Percentiles rank a stretch among this genome's conserved stretches.
Evolutionary conservation across 2,113 vertebrate species (phyloP).

Genomic region (Myotis lucifugus): DNA sequence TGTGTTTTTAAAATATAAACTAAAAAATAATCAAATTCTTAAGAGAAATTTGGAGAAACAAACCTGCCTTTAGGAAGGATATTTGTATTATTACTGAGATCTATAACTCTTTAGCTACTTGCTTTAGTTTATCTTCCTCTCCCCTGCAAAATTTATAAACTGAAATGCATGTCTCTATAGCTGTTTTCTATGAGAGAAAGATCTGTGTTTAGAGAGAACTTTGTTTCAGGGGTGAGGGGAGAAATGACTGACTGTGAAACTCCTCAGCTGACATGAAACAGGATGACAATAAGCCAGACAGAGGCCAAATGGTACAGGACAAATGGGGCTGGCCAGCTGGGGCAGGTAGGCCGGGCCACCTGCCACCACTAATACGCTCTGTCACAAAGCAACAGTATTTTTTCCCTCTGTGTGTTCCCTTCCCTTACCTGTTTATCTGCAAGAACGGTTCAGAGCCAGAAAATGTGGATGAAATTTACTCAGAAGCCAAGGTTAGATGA

Average conservation of each 20-base stretch:
- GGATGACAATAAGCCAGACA: neutral
- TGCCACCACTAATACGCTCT: neutral
- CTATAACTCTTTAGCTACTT: conserved; percentile 30
- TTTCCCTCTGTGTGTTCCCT: neutral
- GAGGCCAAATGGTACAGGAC: neutral
- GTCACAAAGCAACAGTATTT: neutral
- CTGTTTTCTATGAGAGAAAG: conserved; percentile 1
- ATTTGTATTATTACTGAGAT: neutral
- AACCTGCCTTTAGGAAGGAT: neutral
- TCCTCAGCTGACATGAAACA: neutral
- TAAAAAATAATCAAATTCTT: conserved; percentile 38
- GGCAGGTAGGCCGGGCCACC: neutral
- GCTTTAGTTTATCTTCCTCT: conserved; percentile 40
- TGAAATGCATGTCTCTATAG: conserved; percentile 7
- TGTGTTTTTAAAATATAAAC: conserved; percentile 41
- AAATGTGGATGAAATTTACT: conserved; percentile 53
- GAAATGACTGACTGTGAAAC: neutral
- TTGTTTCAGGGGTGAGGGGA: neutral
- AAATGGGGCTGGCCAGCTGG: neutral
- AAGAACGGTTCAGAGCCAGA: conserved; percentile 59
- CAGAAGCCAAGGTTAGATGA: conserved; percentile 65
- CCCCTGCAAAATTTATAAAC: conserved; percentile 13
- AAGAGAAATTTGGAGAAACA: conserved; percentile 41
- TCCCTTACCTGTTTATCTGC: conserved; percentile 11
- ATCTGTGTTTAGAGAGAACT: conserved; percentile 15